Evolutionary conservation across 2,113 vertebrate genomes (phyloP).

Genomic region (Oncorhynchus mykiss): DNA sequence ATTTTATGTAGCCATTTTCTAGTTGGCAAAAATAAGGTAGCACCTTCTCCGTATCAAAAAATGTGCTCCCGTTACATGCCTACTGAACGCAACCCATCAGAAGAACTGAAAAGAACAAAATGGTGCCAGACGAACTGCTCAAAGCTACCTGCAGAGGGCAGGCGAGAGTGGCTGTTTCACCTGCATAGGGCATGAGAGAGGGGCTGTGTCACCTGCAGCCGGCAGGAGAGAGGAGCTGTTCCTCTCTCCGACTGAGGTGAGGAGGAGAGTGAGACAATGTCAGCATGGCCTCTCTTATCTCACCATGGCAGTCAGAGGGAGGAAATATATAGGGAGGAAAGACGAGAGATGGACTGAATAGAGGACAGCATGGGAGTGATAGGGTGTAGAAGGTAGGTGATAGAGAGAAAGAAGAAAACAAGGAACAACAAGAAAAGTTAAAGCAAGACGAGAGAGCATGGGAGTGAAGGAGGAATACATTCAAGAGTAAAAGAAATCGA

Average conservation of each 20-base stretch:
- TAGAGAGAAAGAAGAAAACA: not conserved
- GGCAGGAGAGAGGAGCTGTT: not conserved
- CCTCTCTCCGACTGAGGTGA: constrained; percentile 60
- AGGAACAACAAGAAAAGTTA: not conserved
- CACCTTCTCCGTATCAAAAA: too few species aligned
- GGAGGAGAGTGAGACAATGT: constrained; percentile 16
- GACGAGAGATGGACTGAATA: not conserved
- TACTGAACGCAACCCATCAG: too few species aligned
- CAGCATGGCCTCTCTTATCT: not conserved
- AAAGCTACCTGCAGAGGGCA: not conserved
- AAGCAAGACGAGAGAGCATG: not conserved
- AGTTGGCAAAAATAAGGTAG: too few species aligned
- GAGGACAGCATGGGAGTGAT: not conserved
- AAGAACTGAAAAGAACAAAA: not conserved
- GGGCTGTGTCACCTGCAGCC: not conserved
- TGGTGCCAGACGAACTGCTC: not conserved
- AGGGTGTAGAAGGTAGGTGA: not conserved
- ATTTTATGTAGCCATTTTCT: too few species aligned
- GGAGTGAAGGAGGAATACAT: too few species aligned
- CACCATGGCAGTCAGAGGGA: not conserved
- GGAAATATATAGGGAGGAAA: not conserved
- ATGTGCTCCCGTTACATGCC: too few species aligned
- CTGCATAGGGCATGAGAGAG: not conserved
- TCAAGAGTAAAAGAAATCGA: not conserved
- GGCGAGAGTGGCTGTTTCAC: not conserved